phyloP scores from a whole-genome alignment of 2,113 vertebrate species.

The Ameiurus melas region DNA sequence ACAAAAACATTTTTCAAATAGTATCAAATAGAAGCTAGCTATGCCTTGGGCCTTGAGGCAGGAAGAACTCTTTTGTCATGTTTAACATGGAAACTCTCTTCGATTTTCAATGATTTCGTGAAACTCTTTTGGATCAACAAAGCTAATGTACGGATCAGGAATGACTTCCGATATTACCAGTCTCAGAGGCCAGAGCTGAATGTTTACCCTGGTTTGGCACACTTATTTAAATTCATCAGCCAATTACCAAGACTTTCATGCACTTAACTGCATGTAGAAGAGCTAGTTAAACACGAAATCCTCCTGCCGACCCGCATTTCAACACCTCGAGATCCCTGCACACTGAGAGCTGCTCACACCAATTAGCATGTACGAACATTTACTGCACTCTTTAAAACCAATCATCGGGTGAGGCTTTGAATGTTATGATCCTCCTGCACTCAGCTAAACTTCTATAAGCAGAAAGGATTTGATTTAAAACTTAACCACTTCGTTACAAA shows the following conservation, averaged over 20 bases:
- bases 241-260: not conserved
- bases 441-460: conserved; percentile 4
- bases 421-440: not conserved
- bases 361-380: not conserved
- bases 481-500: not conserved
- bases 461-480: not conserved
- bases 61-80: conserved; percentile 31
- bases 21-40: conserved; percentile 24
- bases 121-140: not conserved
- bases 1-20: conserved; percentile 45
- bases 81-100: conserved; percentile 24
- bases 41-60: not conserved
- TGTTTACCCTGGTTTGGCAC: not conserved
- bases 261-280: not conserved
- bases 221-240: not conserved
- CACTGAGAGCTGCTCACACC: not conserved
- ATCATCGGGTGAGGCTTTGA: not conserved
- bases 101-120: not conserved
- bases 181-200: not conserved
- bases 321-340: not conserved
- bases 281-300: not conserved
- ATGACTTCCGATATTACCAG: not conserved
- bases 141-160: not conserved
- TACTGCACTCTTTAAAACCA: not conserved
- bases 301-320: not conserved